A percentile compares a stretch with the other conserved stretches of the same genome.
These are phyloP conservation scores for Diacarnus erythraeanus DNA, from an alignment of 37 sponge, comb jelly and placozoan genomes.

Conservation along the genomic window DNA sequence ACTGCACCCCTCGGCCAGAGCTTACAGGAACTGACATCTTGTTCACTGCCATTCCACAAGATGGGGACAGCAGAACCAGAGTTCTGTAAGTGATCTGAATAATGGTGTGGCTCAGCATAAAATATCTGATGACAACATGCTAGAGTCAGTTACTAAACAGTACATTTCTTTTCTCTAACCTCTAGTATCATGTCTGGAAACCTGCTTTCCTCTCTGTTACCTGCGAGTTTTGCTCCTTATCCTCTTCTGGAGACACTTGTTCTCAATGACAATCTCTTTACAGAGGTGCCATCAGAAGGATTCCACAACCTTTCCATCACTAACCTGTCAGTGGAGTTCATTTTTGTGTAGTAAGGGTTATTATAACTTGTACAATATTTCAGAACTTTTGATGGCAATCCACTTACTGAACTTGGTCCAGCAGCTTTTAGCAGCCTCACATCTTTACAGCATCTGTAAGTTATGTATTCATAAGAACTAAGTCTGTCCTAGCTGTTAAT, in stretches of 20 bases:
- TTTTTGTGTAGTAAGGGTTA: not conserved
- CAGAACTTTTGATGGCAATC: slow-evolving; percentile 51
- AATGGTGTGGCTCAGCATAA: not conserved
- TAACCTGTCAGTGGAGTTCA: slow-evolving; percentile 1
- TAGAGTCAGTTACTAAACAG: not conserved
- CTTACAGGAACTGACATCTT: slow-evolving; percentile 2
- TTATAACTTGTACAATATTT: not conserved
- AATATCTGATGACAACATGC: no score
- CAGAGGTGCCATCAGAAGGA: slow-evolving; percentile 3
- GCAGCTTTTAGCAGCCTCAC: slow-evolving; percentile 22
- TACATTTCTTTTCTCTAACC: not conserved
- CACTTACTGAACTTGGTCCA: slow-evolving; percentile 14
- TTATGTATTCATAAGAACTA: not conserved
- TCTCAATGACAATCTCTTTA: slow-evolving; percentile 22
- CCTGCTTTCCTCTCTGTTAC: slow-evolving; percentile 14
- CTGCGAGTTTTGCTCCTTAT: slow-evolving; percentile 29
- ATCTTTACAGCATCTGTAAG: slow-evolving; percentile 34
- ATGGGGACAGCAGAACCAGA: not conserved
- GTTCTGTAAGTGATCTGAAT: slow-evolving; percentile 13
- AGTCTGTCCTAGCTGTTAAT: not conserved
- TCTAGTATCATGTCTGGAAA: slow-evolving; percentile 48
- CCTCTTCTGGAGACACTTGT: slow-evolving; percentile 2
- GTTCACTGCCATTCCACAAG: slow-evolving; percentile 20
- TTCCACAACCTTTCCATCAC: slow-evolving; percentile 2
- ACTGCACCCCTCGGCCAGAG: slow-evolving; percentile 21